Evolutionary conservation across 1,140 invertebrate genomes (phyloP), one percentile per base, ranked within the genome.

Genomic region (Spodoptera litura): DNA sequence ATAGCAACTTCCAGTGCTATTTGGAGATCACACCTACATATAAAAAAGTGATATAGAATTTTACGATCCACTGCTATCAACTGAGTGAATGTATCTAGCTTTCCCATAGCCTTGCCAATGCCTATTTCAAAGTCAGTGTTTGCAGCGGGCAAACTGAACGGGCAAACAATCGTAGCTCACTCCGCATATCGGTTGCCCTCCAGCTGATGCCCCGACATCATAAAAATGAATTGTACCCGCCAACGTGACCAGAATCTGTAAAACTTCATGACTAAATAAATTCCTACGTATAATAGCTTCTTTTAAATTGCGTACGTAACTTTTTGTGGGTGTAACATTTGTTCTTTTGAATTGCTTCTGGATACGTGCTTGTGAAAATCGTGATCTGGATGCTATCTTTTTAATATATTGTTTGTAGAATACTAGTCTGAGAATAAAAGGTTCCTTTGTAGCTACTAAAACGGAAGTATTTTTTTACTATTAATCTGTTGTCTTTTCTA

Each of bases 201-300:
- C 55, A 66, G 66, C 59, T 78, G 71, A 73, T 73, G 68, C 66
- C 12, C 56, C 62, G 35, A 79, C 78, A 78, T 83, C 82, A 83
- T 83, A 83, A 83, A 83, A 83, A 83, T 83, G 75, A 78, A 83
- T 83, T 83, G 79, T 78, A 79, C 78, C 73, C 68, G 10, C 51
- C 25, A 38, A 81, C 82, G 79, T 81, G 82, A 73, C 66, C 52
- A 58, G 76, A 78, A 68, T 78, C 31, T 25, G 11, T 52, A 49
- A 31, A 52, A 52, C 44, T 73, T 73, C 55, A 73, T 56, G 55
- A 73, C 71, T 73, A 73, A 73, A 73, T 73, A 73, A 73, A 73
- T 64, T 64, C 38, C n/a, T 64, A 44, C 35, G 27, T 73, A 58
- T 73, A 73, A 73, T 73, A 35, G 44, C 55, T 49, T 61, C 35